Conservation (phyloP, 2,797 vertebrate species). For the Eurystomus glaucurus region DNA sequence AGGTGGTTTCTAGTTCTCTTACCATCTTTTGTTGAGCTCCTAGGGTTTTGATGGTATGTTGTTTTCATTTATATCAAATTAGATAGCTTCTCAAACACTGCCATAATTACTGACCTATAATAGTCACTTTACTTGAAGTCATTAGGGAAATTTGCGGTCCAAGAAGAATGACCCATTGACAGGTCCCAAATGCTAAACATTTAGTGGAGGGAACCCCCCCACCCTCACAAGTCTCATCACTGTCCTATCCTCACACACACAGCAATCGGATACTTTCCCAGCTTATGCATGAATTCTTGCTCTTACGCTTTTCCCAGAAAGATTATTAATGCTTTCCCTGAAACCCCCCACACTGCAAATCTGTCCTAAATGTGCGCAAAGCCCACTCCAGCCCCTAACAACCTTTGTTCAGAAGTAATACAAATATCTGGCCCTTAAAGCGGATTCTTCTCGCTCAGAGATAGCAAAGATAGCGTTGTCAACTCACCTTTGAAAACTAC, state of each 20-base stretch:
- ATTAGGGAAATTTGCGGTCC: constrained; percentile 50
- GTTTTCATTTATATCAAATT: constrained; percentile 38
- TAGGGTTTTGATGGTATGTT: not conserved
- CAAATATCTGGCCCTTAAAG: not conserved
- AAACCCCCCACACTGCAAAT: not conserved
- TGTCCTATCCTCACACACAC: not conserved
- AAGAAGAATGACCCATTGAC: constrained; percentile 37
- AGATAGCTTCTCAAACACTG: constrained; percentile 20
- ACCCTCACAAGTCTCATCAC: not conserved
- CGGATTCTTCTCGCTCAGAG: not conserved
- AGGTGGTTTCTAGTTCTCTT: not conserved
- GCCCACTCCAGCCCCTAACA: not conserved
- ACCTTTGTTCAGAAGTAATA: not conserved
- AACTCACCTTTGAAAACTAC: constrained; percentile 42
- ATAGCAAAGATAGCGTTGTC: not conserved
- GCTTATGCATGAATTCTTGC: not conserved
- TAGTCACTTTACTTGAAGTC: constrained; percentile 28
- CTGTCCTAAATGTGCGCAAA: not conserved
- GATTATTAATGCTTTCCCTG: not conserved
- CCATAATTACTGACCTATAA: constrained; percentile 52
- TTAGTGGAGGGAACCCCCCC: constrained; percentile 9
- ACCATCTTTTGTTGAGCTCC: not conserved
- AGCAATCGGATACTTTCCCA: not conserved
- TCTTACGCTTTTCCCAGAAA: not conserved
- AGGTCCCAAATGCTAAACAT: constrained; percentile 15